These are phyloP conservation scores for Gopherus evgoodei DNA, from an alignment of 2,113 vertebrate genomes.

Conservation along the genomic window DNA sequence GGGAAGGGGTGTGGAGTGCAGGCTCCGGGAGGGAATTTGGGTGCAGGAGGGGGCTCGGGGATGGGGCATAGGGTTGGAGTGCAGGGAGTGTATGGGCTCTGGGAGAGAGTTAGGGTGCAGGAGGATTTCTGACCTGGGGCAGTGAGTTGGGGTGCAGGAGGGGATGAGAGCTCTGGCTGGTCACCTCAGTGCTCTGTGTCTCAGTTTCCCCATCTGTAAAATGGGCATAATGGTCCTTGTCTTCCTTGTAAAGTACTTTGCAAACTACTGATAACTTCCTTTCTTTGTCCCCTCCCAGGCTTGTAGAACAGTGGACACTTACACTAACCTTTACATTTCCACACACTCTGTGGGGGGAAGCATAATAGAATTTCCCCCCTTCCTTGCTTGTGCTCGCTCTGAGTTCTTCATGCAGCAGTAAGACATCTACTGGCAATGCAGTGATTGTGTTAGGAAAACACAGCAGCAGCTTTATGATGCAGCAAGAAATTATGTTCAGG, in stretches of 20 bases:
- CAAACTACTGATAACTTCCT: background rate
- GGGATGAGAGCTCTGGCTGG: too few species aligned
- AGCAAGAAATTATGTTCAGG: constrained; percentile 50
- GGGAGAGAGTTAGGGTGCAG: too few species aligned
- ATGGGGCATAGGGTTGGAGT: too few species aligned
- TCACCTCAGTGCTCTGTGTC: background rate
- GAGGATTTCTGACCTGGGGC: too few species aligned
- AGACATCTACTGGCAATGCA: constrained; percentile 11
- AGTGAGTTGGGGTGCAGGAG: too few species aligned
- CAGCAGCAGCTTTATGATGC: constrained; percentile 39
- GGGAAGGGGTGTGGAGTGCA: too few species aligned
- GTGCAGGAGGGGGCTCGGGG: too few species aligned
- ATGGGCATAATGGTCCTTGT: background rate
- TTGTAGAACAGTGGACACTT: background rate
- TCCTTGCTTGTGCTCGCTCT: background rate
- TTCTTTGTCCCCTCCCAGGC: background rate
- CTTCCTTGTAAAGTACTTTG: background rate
- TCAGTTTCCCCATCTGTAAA: background rate
- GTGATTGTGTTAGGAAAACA: constrained; percentile 26
- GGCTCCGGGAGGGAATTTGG: too few species aligned
- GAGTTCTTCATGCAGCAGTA: background rate
- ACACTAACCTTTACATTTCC: background rate
- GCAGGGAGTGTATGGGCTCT: too few species aligned
- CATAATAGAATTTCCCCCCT: background rate
- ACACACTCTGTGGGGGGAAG: background rate